Base-by-base conservation (phyloP, 2,888 invertebrate genomes). In the Lathronympha strigana region DNA sequence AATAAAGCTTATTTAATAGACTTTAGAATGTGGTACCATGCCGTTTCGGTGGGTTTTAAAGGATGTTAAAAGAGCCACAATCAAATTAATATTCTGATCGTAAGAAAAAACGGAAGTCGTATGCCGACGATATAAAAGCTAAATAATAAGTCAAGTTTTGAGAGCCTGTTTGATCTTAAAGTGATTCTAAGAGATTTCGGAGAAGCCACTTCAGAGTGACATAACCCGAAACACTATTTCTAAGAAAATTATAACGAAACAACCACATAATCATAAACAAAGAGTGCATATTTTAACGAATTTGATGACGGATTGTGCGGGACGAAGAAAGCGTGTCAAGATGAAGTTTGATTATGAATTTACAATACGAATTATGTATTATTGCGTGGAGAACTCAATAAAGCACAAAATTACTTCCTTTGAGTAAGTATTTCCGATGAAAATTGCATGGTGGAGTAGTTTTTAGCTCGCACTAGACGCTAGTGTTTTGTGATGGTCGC, bases 361-460 rank as follows among this genome's bases (percentile, higher is more conserved):
- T 84, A 83, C 77, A 77, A 75, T 68, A 80, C 80, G 77, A 84
- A 83, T 82, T 66, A 61, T 66, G 66, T 61, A 66, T 61, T 54
- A 66, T 54, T 77, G 86, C 88, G 81, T 84, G 84, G 83, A 85
- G 74, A 82, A 83, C 75, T 81, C 81, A 86, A 88, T 88, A 88
- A 86, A 83, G 80, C 84, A 85, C 84, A 84, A 86, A 88, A 89
- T 88, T 84, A 84, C 85, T 86, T 87, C 83, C 82, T 81, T 76
- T 70, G 73, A 77, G 72, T 75, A 80, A 80, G 79, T 72, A 79
- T 75, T 75, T 71, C 74, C 74, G 75, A 74, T 67, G 72, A 73
- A 78, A 71, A 79, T 77, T 73, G 72, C 70, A 69, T 61, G 23
- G 66, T 53, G 45, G 38, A 28, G 31, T 19, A 33, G 51, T 61